Evolutionary conservation across 1,140 invertebrate genomes (phyloP).

Genomic region (Bilobella aurantiaca): DNA sequence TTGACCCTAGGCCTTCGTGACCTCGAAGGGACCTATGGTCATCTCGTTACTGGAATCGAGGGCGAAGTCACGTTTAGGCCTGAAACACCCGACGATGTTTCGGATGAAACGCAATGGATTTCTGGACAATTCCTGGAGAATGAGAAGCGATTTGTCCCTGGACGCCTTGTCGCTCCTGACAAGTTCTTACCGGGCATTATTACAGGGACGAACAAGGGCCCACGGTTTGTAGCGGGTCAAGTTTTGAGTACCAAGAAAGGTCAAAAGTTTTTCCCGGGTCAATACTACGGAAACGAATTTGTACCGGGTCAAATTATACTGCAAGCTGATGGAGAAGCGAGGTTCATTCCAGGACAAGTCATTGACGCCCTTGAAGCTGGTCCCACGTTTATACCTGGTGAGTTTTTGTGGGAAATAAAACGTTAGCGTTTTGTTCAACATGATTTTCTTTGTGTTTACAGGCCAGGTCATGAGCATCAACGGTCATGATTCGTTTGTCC

Average conservation of each 20-base stretch:
- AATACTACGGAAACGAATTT: conserved; percentile 45
- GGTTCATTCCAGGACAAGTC: conserved; percentile 59
- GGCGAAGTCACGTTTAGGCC: background rate
- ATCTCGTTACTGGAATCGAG: background rate
- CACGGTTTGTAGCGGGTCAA: conserved; percentile 24
- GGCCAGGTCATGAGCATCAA: background rate
- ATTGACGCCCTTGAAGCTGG: conserved; percentile 53
- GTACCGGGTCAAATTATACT: conserved; percentile 56
- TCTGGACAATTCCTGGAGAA: conserved; percentile 22
- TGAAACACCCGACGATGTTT: background rate
- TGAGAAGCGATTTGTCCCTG: conserved; percentile 19
- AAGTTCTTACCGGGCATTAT: conserved; percentile 21
- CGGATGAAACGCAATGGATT: conserved; percentile 14
- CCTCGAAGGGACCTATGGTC: background rate
- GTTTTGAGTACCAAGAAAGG: conserved; percentile 12
- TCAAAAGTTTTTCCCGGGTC: conserved; percentile 55
- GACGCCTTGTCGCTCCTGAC: conserved; percentile 10
- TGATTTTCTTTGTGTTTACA: background rate
- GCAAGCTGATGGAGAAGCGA: conserved; percentile 44
- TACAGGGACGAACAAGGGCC: conserved; percentile 8
- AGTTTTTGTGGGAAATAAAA: background rate
- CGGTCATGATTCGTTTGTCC: conserved; percentile 1
- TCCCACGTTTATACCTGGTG: conserved; percentile 8
- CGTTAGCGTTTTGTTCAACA: too few species aligned
- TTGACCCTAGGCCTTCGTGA: background rate